Conservation (phyloP, 2,888 invertebrate genomes). For the Volucella inanis region DNA sequence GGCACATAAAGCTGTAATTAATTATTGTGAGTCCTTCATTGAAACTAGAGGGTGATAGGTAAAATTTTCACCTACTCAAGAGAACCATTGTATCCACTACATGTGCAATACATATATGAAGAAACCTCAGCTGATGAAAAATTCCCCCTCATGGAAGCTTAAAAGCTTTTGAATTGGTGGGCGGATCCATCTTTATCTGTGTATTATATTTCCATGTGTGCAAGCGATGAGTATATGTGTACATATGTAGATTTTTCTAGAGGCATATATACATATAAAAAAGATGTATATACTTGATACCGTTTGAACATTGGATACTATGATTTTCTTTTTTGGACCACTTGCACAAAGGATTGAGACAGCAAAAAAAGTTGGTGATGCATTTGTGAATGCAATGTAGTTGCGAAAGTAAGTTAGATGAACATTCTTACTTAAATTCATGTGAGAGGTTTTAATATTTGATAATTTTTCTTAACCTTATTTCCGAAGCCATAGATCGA, state of each 20-base stretch:
- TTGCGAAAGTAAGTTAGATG: constrained; percentile 25
- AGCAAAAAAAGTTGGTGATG: constrained; percentile 28
- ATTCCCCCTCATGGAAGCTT: constrained; percentile 51
- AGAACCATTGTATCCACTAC: constrained; percentile 39
- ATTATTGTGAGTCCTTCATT: constrained; percentile 21
- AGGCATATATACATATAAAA: no score
- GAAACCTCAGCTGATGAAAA: constrained; percentile 32
- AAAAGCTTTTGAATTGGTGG: constrained; percentile 63
- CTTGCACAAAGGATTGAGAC: constrained; percentile 26
- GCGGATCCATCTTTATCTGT: constrained; percentile 60
- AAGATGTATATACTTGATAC: no score
- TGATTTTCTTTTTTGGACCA: constrained; percentile 28
- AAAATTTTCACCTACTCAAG: constrained; percentile 34
- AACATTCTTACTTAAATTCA: neutral
- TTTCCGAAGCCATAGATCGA: constrained; percentile 32
- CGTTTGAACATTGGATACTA: constrained; percentile 6
- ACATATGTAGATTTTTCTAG: constrained; percentile 1
- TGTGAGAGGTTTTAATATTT: neutral
- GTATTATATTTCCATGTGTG: constrained; percentile 23
- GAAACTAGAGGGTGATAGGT: constrained; percentile 53
- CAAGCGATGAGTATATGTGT: neutral
- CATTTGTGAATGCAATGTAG: constrained; percentile 14
- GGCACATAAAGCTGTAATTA: constrained; percentile 38
- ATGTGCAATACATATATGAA: constrained; percentile 50
- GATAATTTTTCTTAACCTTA: constrained; percentile 52